Evolutionary conservation across 1,140 invertebrate species (phyloP).

Genomic region (Hormaphis cornu): DNA sequence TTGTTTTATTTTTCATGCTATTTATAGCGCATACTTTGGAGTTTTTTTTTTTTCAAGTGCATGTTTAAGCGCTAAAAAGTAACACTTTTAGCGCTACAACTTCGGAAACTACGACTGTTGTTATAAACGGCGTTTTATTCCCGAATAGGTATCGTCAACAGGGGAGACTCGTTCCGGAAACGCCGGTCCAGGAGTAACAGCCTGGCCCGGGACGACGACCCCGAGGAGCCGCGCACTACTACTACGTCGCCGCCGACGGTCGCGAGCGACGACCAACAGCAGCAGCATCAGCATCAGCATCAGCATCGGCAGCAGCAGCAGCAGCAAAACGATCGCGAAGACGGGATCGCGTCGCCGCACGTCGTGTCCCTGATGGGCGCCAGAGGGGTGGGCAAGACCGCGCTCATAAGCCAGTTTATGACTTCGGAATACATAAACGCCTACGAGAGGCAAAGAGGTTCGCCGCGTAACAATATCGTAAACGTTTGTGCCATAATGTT

Average conservation of each 20-base stretch:
- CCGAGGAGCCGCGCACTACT: constrained; percentile 39
- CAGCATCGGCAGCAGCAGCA: constrained; percentile 40
- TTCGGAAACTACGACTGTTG: too few species aligned
- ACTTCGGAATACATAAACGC: constrained; percentile 91
- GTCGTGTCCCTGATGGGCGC: constrained; percentile 74
- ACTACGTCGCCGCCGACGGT: too few species aligned
- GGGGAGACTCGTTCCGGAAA: constrained; percentile 76
- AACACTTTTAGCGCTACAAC: too few species aligned
- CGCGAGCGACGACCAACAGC: not conserved
- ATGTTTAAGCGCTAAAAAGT: too few species aligned
- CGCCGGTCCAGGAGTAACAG: constrained; percentile 69
- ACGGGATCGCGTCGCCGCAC: constrained; percentile 49
- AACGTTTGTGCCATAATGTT: too few species aligned
- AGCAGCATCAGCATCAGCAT: constrained; percentile 39
- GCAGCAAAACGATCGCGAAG: constrained; percentile 39
- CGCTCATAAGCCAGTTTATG: constrained; percentile 83
- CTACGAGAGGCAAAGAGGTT: constrained; percentile 54
- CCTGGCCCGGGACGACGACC: constrained; percentile 46
- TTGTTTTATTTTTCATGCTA: too few species aligned
- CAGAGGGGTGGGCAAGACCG: constrained; percentile 80
- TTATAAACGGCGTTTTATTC: too few species aligned
- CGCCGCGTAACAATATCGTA: too few species aligned
- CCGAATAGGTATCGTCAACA: constrained; percentile 72
- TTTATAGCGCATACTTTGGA: too few species aligned
- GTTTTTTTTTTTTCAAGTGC: too few species aligned